Evolutionary conservation across 1,140 invertebrate species (phyloP).

Genomic region (Batillaria attramentaria): DNA sequence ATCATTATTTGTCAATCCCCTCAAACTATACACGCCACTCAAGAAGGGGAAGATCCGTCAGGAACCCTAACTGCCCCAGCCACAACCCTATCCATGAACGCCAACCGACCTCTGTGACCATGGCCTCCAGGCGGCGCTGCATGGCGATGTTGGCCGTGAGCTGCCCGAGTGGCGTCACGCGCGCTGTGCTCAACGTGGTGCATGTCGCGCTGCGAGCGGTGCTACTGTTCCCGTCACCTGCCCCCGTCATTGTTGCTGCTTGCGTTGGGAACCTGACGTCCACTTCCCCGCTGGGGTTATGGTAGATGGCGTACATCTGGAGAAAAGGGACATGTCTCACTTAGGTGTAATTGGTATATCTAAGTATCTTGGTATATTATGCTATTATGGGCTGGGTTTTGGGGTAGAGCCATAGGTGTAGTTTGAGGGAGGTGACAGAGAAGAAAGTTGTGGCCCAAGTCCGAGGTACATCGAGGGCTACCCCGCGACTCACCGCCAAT

Average conservation of each 20-base stretch:
- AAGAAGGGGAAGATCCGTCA: no score
- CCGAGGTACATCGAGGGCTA: no score
- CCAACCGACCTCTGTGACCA: slow-evolving; percentile 3
- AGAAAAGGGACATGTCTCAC: background rate
- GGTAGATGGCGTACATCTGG: slow-evolving; percentile 13
- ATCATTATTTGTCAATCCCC: no score
- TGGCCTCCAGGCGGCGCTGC: background rate
- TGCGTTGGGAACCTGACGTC: background rate
- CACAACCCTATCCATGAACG: no score
- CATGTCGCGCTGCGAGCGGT: background rate
- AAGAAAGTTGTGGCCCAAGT: no score
- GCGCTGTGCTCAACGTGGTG: background rate
- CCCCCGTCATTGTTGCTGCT: background rate
- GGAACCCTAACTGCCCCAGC: no score
- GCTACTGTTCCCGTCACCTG: background rate
- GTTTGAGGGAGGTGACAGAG: no score
- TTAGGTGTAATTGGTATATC: background rate
- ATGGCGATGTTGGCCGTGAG: background rate
- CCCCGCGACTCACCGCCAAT: no score
- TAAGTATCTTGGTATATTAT: no score
- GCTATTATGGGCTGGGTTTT: no score
- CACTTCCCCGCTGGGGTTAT: slow-evolving; percentile 6
- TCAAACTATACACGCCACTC: no score
- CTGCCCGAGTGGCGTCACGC: background rate
- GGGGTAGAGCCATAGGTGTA: no score